Evolutionary conservation across 2,797 vertebrate species (phyloP).

Genomic region (Epinephelus awoara): DNA sequence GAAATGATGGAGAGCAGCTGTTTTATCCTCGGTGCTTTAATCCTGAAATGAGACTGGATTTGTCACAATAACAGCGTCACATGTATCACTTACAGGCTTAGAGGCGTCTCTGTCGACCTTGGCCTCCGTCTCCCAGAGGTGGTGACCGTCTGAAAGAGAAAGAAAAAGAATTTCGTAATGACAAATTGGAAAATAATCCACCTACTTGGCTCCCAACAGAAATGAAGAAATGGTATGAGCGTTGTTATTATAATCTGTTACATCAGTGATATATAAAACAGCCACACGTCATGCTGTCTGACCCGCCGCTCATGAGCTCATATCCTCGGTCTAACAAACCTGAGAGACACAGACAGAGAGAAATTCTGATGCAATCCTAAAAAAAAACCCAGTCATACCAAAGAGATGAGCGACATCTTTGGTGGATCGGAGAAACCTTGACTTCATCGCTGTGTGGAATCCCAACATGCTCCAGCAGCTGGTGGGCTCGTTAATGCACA

Average conservation of each 20-base stretch:
- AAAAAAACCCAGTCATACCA: conserved; percentile 70
- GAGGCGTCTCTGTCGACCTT: conserved; percentile 94
- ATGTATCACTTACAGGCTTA: conserved; percentile 91
- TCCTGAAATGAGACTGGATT: conserved; percentile 31
- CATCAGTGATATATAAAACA: conserved; percentile 68
- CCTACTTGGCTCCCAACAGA: conserved; percentile 46
- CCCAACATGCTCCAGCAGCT: conserved; percentile 75
- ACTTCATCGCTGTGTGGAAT: conserved; percentile 75
- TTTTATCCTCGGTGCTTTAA: conserved; percentile 6
- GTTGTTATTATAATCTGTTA: conserved; percentile 65
- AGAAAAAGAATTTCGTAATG: neutral
- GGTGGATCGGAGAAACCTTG: conserved; percentile 73
- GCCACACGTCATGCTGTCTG: conserved; percentile 66
- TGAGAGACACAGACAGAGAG: conserved; percentile 39
- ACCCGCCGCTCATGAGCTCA: conserved; percentile 68
- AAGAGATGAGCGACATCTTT: conserved; percentile 71
- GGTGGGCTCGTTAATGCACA: conserved; percentile 69
- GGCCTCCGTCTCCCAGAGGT: conserved; percentile 98
- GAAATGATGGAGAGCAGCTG: conserved; percentile 44
- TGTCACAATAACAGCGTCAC: neutral
- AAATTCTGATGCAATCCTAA: conserved; percentile 77
- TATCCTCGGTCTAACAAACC: conserved; percentile 68
- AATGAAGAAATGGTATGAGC: conserved; percentile 50
- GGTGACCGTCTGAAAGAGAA: conserved; percentile 92
- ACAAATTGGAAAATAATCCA: conserved; percentile 28